Conservation (phyloP, 2,113 vertebrate genomes). For the Tiliqua scincoides region DNA sequence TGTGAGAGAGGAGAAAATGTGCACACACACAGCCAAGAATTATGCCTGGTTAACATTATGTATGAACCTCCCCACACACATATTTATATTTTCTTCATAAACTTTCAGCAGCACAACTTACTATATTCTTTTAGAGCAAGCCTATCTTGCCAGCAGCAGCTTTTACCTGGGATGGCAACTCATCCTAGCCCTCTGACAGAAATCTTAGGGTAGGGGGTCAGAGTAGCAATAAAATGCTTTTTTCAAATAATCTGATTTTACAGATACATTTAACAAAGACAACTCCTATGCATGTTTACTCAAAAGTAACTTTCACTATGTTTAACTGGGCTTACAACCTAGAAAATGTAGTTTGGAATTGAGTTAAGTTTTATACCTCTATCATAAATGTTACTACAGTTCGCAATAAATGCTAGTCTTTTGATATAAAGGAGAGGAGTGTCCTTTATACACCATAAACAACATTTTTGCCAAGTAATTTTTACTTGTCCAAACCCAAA, state of each 20-base stretch:
- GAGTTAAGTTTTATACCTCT: neutral
- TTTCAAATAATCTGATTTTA: conserved; percentile 14
- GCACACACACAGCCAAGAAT: too few relatives aligned
- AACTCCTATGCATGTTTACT: neutral
- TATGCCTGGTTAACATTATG: too few relatives aligned
- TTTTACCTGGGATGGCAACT: conserved; percentile 12
- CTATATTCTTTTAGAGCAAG: neutral
- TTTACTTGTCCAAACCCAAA: neutral
- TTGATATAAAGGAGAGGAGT: neutral
- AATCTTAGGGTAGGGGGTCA: neutral
- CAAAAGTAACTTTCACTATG: neutral
- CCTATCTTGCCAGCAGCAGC: neutral
- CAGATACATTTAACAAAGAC: neutral
- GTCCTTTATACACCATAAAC: neutral
- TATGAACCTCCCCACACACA: too few relatives aligned
- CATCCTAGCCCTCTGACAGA: conserved; percentile 24
- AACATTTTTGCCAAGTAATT: neutral
- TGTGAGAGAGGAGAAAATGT: too few relatives aligned
- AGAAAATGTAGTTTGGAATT: neutral
- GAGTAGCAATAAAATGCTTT: conserved; percentile 26
- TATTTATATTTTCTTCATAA: neutral
- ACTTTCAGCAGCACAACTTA: neutral
- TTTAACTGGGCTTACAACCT: too few relatives aligned
- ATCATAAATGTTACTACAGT: neutral
- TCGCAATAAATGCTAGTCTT: neutral